A percentile compares a stretch with the other conserved stretches of the same genome.
Conservation (phyloP, 30 jellyfish, hydroid and myxozoan species). For the Rhopilema esculentum region DNA sequence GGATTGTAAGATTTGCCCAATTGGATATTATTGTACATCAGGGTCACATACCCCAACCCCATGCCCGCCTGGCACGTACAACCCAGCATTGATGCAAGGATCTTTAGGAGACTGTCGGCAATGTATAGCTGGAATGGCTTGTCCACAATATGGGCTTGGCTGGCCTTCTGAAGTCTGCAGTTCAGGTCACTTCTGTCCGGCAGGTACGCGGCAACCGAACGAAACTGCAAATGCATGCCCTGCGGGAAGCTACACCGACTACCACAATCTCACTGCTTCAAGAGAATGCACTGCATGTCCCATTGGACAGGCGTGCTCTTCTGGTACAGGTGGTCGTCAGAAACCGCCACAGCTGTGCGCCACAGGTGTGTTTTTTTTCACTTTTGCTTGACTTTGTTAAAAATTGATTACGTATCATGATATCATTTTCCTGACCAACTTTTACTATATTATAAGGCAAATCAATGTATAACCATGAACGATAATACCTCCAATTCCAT, state of each 20-base stretch:
- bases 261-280: slow-evolving; percentile 86
- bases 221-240: slow-evolving; percentile 94
- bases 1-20: slow-evolving; percentile 90
- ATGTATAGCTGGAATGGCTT: slow-evolving; percentile 98
- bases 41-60: slow-evolving; percentile 89
- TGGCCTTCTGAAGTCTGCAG: slow-evolving; percentile 90
- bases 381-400: not conserved
- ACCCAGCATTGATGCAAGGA: slow-evolving; percentile 79
- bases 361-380: slow-evolving; percentile 64
- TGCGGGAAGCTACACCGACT: slow-evolving; percentile 97
- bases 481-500: too few species aligned
- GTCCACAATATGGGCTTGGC: slow-evolving; percentile 88
- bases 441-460: too few species aligned
- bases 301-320: slow-evolving; percentile 92
- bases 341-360: slow-evolving; percentile 97
- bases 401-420: not conserved
- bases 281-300: slow-evolving; percentile 93
- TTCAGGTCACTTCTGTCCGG: slow-evolving; percentile 99
- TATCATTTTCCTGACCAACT: too few species aligned
- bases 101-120: slow-evolving; percentile 75
- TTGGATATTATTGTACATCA: slow-evolving; percentile 84
- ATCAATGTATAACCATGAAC: too few species aligned
- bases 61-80: slow-evolving; percentile 94
- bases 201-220: slow-evolving; percentile 86
- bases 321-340: slow-evolving; percentile 98